These are phyloP conservation scores for Virgularia gustaviana DNA, from an alignment of 92 coral and sea anemone species.

Conservation along the genomic window DNA sequence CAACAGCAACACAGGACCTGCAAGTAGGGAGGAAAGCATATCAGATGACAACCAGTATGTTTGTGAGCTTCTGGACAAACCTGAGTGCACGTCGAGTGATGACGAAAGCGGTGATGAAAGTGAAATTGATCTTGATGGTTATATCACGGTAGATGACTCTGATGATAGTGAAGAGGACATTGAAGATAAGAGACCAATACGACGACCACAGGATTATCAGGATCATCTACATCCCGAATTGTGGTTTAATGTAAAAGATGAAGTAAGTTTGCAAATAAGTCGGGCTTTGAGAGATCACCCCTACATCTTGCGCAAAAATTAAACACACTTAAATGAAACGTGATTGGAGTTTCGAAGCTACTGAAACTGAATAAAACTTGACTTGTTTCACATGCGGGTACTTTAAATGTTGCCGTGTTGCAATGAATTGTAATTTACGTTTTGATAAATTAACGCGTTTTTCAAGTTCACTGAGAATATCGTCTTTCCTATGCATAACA, in stretches of 20 bases:
- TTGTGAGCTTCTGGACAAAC: slow-evolving; percentile 31
- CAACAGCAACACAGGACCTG: slow-evolving; percentile 36
- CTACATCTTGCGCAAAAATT: background rate
- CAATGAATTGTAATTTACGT: too few species aligned
- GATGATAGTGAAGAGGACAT: slow-evolving; percentile 37
- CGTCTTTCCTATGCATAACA: too few species aligned
- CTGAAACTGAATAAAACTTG: too few species aligned
- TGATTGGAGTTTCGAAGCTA: too few species aligned
- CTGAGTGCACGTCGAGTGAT: slow-evolving; percentile 43
- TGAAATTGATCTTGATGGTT: slow-evolving; percentile 44
- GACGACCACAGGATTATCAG: slow-evolving; percentile 64
- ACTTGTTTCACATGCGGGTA: too few species aligned
- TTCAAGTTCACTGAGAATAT: too few species aligned
- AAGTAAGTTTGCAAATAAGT: slow-evolving; percentile 44
- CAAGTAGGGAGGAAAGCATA: background rate
- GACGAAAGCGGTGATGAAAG: slow-evolving; percentile 53
- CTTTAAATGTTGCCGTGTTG: too few species aligned
- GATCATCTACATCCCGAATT: slow-evolving; percentile 75
- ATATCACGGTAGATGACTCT: slow-evolving; percentile 26
- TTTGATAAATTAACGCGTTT: too few species aligned
- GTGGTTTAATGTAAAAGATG: slow-evolving; percentile 92
- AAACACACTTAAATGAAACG: too few species aligned
- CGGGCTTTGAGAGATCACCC: background rate
- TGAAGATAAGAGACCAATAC: slow-evolving; percentile 39
- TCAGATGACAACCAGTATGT: slow-evolving; percentile 44